Evolutionary conservation across 2,797 vertebrate species (phyloP).

Genomic region (Botia almorhae): DNA sequence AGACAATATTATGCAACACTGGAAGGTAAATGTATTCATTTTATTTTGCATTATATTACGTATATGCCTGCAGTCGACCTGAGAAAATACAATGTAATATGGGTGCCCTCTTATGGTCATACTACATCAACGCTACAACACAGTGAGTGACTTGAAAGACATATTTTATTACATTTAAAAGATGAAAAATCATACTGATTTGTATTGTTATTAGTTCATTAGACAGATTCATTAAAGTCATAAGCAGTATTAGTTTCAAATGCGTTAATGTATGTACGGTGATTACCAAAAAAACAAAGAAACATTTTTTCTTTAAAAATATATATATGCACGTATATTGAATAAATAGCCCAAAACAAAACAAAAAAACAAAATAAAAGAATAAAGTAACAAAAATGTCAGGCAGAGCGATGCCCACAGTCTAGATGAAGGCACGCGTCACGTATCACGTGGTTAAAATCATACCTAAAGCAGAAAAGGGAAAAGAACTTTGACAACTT

Average conservation of each 20-base stretch:
- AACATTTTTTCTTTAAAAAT: no score
- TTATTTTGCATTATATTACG: not conserved
- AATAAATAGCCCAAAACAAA: no score
- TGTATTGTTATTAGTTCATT: no score
- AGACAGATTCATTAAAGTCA: no score
- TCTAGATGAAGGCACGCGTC: slow-evolving; percentile 37
- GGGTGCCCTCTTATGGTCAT: slow-evolving; percentile 24
- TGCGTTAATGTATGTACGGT: no score
- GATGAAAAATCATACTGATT: not conserved
- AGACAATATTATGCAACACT: no score
- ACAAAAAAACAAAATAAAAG: no score
- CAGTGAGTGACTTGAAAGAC: not conserved
- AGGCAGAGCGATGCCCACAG: not conserved
- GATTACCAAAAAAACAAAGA: no score
- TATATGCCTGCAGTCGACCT: not conserved
- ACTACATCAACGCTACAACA: not conserved
- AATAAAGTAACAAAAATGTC: no score
- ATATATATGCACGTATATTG: no score
- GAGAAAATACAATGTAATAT: not conserved
- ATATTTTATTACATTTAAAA: not conserved
- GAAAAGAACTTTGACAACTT: slow-evolving; percentile 68
- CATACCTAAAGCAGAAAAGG: slow-evolving; percentile 46
- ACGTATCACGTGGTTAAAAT: slow-evolving; percentile 66
- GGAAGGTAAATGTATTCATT: not conserved
- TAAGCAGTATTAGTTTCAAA: no score